Evolutionary conservation across 2,888 invertebrate genomes (phyloP).

Genomic region (Ectobius pallidus): DNA sequence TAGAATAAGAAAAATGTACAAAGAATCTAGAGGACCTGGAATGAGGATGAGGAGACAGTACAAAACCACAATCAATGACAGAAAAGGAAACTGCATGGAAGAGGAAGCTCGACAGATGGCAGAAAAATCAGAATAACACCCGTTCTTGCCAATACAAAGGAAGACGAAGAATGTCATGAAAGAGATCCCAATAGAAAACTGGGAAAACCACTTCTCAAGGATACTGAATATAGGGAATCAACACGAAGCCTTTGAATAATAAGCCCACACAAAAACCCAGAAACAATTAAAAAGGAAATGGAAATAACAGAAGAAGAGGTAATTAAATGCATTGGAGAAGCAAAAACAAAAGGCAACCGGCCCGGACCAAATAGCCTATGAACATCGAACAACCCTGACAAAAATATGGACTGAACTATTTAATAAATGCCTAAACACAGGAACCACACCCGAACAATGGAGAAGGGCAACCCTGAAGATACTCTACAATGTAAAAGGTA

Average conservation of each 20-base stretch:
- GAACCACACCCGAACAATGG: background rate
- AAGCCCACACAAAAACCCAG: background rate
- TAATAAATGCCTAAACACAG: too few relatives aligned
- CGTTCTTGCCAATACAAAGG: too few relatives aligned
- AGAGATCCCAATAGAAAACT: too few relatives aligned
- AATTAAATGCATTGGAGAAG: background rate
- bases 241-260: background rate
- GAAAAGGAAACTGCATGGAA: background rate
- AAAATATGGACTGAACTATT: background rate
- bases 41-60: background rate
- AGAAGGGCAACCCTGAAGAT: conserved; percentile 2
- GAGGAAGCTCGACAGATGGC: background rate
- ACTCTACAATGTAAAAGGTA: background rate
- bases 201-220: too few relatives aligned
- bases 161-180: too few relatives aligned
- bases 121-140: background rate
- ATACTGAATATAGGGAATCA: background rate
- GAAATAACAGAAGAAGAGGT: background rate
- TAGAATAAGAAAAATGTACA: too few relatives aligned
- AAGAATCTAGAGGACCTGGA: background rate
- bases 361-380: background rate
- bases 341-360: background rate
- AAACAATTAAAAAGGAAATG: background rate
- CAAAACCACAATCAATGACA: too few relatives aligned
- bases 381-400: background rate